Evolutionary conservation across 2,888 invertebrate species (phyloP), one percentile per base, ranked within the genome.

Genomic region (Hypena proboscidalis): DNA sequence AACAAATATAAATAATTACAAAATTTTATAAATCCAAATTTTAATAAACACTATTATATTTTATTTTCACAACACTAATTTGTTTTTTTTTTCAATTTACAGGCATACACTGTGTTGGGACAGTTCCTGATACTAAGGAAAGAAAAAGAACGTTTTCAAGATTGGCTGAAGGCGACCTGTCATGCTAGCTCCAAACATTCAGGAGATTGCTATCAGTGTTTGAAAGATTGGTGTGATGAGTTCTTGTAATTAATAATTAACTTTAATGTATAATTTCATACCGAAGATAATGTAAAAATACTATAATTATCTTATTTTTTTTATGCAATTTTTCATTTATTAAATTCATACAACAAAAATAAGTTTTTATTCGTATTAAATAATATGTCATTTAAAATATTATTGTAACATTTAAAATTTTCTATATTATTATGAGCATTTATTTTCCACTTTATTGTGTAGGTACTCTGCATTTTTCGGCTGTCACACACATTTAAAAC

Each of bases 211-310:
- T 98, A 95, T 85, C 96, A 97, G 72, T 99, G 99, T 83, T 92
- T 99, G 31, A 95, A 95, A 64, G 98, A 99, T 83, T 99, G 99
- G 99, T 98, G 98, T 85, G 97, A 98, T 83, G 97, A 98, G 79
- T 99, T 99, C 90, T 94, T 99, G 94, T 99, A 95, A 94, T 59
- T 44, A 17, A 82, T 55, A 30, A 29, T 29, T 54, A 39, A 40
- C 56, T 55, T 52, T 27, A 34, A 22, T n/a, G n/a, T n/a, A n/a
- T 31, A 52, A 48, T 41, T 56, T 50, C 39, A 38, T 49, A 46
- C 30, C 34, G 55, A 58, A 62, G 53, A 40, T 49, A 59, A 63
- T 63, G 63, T 64, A n/a, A n/a, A 64, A 53, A 62, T 64, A 66
- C 57, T 56, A 62, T 64, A 66, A 58, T 48, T 58, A 58, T 38